A percentile compares a stretch with the other conserved stretches of the same genome.
Evolutionary conservation across 2,797 vertebrate species (phyloP).

Genomic region (Lepidocolaptes lacrymiger): DNA sequence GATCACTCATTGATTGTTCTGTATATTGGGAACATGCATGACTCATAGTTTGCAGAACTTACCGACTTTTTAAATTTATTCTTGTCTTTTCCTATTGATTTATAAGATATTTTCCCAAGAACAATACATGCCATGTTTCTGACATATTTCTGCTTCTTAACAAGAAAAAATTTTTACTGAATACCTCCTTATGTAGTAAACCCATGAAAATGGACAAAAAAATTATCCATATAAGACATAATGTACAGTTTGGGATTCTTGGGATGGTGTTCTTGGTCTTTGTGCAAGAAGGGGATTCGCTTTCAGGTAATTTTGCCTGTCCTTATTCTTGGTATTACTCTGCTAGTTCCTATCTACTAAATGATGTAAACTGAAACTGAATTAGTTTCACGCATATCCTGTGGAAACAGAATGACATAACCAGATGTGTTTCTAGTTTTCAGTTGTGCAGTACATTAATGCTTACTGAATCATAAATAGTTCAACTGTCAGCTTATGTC

Average conservation of each 20-base stretch:
- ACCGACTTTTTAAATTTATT: neutral
- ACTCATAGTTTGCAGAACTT: neutral
- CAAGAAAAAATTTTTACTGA: neutral
- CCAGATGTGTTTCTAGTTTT: neutral
- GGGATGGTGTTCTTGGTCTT: neutral
- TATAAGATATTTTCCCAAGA: neutral
- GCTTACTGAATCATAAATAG: neutral
- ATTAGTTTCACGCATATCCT: neutral
- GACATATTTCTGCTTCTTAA: neutral
- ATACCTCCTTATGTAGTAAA: neutral
- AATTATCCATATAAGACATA: neutral
- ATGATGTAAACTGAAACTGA: neutral
- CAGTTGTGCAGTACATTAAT: neutral
- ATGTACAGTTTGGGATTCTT: neutral
- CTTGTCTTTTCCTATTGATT: neutral
- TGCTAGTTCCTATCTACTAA: neutral
- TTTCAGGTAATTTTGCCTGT: neutral
- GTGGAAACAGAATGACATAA: constrained; percentile 11
- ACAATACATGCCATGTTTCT: neutral
- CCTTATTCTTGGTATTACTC: neutral
- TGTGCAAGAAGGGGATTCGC: neutral
- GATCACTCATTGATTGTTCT: neutral
- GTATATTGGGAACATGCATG: neutral
- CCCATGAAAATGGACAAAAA: neutral
- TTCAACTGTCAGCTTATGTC: neutral